Evolutionary conservation across 2,888 invertebrate species (phyloP).

Genomic region (Trichogramma dendrolimi): DNA sequence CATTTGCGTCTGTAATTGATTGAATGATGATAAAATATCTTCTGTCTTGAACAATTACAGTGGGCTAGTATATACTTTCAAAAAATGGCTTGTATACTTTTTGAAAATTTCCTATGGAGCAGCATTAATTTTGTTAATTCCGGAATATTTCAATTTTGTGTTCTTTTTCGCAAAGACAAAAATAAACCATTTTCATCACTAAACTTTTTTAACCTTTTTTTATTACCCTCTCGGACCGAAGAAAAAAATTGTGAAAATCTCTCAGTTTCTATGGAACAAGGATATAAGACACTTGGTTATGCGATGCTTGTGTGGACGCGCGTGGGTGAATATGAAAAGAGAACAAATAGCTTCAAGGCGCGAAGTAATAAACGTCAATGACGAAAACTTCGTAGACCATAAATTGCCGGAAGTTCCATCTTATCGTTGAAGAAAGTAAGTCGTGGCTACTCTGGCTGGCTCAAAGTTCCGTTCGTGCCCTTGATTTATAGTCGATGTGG

Average conservation of each 20-base stretch:
- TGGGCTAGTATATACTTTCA: too few species aligned
- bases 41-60: too few species aligned
- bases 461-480: slow-evolving; percentile 16
- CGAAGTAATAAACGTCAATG: slow-evolving; percentile 40
- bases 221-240: too few species aligned
- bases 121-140: not conserved
- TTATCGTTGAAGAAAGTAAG: slow-evolving; percentile 19
- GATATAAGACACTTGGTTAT: slow-evolving; percentile 8
- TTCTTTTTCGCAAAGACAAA: too few species aligned
- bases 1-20: too few species aligned
- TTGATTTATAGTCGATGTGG: slow-evolving; percentile 22
- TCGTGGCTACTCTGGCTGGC: not conserved
- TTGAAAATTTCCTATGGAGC: too few species aligned
- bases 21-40: too few species aligned
- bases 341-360: slow-evolving; percentile 11
- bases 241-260: not conserved
- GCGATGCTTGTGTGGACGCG: slow-evolving; percentile 31
- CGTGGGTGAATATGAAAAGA: slow-evolving; percentile 34
- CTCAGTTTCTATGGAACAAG: not conserved
- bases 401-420: slow-evolving; percentile 40
- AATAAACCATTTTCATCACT: too few species aligned
- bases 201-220: too few species aligned
- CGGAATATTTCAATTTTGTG: too few species aligned
- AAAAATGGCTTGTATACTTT: too few species aligned
- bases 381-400: slow-evolving; percentile 33